A percentile compares a stretch with the other conserved stretches of the same genome.
Evolutionary conservation across 2,888 invertebrate genomes (phyloP).

Genomic region (Tetranychus piercei): DNA sequence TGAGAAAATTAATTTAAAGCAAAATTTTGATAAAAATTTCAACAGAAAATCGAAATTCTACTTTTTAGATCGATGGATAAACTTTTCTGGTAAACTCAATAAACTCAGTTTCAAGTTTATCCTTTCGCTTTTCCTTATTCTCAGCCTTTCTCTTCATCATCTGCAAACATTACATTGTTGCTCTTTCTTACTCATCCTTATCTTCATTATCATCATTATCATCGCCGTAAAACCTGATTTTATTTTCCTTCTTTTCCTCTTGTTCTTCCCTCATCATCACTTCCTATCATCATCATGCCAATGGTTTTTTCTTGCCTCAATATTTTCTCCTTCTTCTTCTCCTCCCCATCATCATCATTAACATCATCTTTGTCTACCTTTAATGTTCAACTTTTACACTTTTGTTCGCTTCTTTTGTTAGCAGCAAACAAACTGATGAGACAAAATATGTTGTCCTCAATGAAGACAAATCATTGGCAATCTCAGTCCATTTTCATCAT

Average conservation of each 20-base stretch:
- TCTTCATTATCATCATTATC: too few species aligned
- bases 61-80: too few species aligned
- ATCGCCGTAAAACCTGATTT: too few species aligned
- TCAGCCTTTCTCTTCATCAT: neutral
- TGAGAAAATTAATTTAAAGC: too few species aligned
- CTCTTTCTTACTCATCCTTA: too few species aligned
- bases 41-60: too few species aligned
- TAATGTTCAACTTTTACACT: neutral
- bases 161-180: neutral
- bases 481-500: too few species aligned
- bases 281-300: neutral
- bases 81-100: neutral
- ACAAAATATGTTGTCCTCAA: too few species aligned
- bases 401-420: neutral
- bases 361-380: neutral
- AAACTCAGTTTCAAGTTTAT: neutral
- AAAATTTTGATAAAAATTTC: too few species aligned
- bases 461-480: too few species aligned
- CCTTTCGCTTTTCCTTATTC: neutral
- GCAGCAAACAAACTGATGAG: neutral
- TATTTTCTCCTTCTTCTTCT: neutral
- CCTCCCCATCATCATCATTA: neutral
- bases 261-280: neutral
- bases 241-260: too few species aligned
- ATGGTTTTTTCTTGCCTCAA: neutral